Conservation (phyloP, 2,888 invertebrate species). For the Sinentomon sp. region DNA sequence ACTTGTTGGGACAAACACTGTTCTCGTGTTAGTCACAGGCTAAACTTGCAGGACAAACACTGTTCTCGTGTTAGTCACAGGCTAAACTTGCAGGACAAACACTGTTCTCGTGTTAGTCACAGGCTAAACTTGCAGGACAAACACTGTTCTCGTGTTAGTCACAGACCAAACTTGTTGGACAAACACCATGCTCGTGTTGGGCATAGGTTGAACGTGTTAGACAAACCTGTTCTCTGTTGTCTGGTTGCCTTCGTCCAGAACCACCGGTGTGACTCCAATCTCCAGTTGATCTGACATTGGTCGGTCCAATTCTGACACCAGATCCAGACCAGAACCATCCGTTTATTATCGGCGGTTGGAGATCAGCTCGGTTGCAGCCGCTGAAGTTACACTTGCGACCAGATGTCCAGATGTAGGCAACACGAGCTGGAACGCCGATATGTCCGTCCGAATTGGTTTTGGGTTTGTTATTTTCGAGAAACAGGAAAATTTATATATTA, state of each 20-base stretch:
- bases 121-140: too few species aligned
- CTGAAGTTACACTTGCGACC: constrained; percentile 79
- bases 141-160: too few species aligned
- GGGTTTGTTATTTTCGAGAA: constrained; percentile 1
- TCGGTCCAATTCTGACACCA: constrained; percentile 56
- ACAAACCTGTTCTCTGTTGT: constrained; percentile 74
- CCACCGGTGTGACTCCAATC: constrained; percentile 78
- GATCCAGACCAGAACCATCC: constrained; percentile 88
- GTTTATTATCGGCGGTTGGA: constrained; percentile 55
- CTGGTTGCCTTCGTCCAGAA: constrained; percentile 63
- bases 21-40: too few species aligned
- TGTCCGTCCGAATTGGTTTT: constrained; percentile 1
- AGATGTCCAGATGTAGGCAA: constrained; percentile 76
- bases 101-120: too few species aligned
- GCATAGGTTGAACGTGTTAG: too few species aligned
- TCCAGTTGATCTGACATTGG: constrained; percentile 63
- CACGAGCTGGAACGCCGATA: constrained; percentile 20
- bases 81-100: too few species aligned
- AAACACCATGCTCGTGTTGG: too few species aligned
- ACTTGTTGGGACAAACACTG: too few species aligned
- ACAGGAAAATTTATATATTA: not conserved
- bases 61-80: too few species aligned
- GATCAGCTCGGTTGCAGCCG: constrained; percentile 45
- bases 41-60: too few species aligned
- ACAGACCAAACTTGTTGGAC: too few species aligned